Evolutionary conservation across 2,888 invertebrate species (phyloP), one percentile per base, ranked within the genome.

Genomic region (Caenorhabditis sp.): DNA sequence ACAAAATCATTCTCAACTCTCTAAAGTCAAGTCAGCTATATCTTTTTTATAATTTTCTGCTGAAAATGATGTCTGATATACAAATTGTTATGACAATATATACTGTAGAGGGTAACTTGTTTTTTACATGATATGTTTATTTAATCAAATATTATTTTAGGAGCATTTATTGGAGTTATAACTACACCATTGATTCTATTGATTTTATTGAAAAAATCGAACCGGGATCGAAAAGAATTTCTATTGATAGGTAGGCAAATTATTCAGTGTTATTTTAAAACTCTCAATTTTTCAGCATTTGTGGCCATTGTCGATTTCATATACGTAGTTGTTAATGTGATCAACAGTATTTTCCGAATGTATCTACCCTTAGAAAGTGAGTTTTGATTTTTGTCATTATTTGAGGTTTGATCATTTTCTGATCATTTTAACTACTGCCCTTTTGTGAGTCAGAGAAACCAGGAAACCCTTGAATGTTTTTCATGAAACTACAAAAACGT

Each of bases 271-370:
- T 54, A 25, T 59, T 57, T 43, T 17, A 8, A 36, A 36, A 36
- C 14, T 17, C 20, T 17, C 36, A 36, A 43, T 43, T 27, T 67
- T 67, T 25, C 62, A 67, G 67, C 62, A 10, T 62, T 50, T n/a
- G 62, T 59, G n/a, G 53, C 38, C 21, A n/a, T 62, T 43, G 27
- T 58, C 4, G 67, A 67, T 27, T 50, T 58, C n/a, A 59, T 62
- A 31, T 67, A 67, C 62, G 62, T 62, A 7, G 38, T 61, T 12
- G 62, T 67, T 27, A 67, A 67, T 21, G 52, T 59, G 36, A 57
- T 52, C 38, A 67, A 67, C 43, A 67, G 67, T 23, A 21, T 59
- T 52, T 21, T 21, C 12, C 31, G 67, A 25, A 50, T 67, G 20
- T 25, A 7, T 52, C 50, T 54, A 14, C 0, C 27, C 0, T 1